These are phyloP conservation scores for Noctua comes DNA, from an alignment of 2,888 invertebrate species.

Conservation along the genomic window DNA sequence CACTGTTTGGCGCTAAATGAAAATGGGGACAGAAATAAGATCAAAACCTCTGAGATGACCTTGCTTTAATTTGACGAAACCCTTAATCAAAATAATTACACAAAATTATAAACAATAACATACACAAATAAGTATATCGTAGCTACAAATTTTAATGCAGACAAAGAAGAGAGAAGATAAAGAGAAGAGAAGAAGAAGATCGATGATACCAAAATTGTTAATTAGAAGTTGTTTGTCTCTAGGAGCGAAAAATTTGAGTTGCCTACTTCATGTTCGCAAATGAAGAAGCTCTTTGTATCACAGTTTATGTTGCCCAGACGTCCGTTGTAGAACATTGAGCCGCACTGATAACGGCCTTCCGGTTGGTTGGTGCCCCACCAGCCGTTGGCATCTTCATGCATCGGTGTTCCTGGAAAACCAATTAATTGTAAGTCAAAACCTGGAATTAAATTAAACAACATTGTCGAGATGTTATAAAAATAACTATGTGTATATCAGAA, in stretches of 20 bases:
- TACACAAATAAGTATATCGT: background rate
- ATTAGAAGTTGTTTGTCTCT: background rate
- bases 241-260: background rate
- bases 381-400: conserved; percentile 68
- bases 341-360: conserved; percentile 63
- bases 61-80: background rate
- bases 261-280: conserved; percentile 79
- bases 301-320: conserved; percentile 78
- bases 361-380: conserved; percentile 78
- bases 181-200: background rate
- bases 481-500: background rate
- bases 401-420: conserved; percentile 15
- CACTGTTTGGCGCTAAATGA: background rate
- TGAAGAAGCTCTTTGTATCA: conserved; percentile 74
- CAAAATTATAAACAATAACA: background rate
- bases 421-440: background rate
- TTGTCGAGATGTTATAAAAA: background rate
- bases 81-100: background rate
- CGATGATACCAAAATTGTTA: background rate
- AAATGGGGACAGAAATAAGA: background rate
- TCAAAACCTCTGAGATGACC: background rate
- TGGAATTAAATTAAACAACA: background rate
- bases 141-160: background rate
- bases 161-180: background rate
- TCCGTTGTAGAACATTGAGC: conserved; percentile 82